Base-by-base conservation (phyloP, 2,113 vertebrate genomes). In the Phrynosoma platyrhinos region DNA sequence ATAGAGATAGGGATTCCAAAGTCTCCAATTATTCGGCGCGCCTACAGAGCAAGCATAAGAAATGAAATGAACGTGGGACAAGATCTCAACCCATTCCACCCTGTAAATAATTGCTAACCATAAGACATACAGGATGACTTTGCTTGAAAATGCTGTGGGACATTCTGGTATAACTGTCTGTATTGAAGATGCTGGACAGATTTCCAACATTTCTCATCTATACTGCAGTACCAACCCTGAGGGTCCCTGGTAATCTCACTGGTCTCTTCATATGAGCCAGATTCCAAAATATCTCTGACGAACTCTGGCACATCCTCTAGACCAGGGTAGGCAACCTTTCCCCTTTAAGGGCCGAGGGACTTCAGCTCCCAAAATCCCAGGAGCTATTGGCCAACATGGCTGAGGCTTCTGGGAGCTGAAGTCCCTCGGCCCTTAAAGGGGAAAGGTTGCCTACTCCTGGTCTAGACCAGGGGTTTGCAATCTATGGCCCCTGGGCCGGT, bases 1-100 rank as follows among this genome's bases (percentile, higher is more conserved):
- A 99, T 99, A n/a, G 99, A 99, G 94, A 99, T 99, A 25, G 99
- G 98, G 91, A 99, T 98, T 78, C 99, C 99, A 1, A 99, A 99
- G 91, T 99, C 99, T 84, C 99, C 99, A 0, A 99, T 99, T 93
- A 99, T 97, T 93, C 99, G 97, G 87, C 99, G 98, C 4, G 97
- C 98, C 99, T 99, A 93, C 40, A 85, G 87, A 94, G 91, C 66
- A 93, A 84, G 83, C 23, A 68, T 36, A 23, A 32, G 21, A 77
- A 30, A 76, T 25, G 20, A 82, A 23, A 72, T 74, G 16, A 52
- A 16, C 42, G 80, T 36, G 64, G 53, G 47, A 58, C 21, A 62
- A 25, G 8, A 32, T 71, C 23, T 69, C 7, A 69, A 8, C 40
- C 36, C 40, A 77, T 42, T 32, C 23, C 2, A 10, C 21, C 47